Base-by-base conservation (phyloP, 2,113 vertebrate species). In the Phyllopteryx taeniolatus region DNA sequence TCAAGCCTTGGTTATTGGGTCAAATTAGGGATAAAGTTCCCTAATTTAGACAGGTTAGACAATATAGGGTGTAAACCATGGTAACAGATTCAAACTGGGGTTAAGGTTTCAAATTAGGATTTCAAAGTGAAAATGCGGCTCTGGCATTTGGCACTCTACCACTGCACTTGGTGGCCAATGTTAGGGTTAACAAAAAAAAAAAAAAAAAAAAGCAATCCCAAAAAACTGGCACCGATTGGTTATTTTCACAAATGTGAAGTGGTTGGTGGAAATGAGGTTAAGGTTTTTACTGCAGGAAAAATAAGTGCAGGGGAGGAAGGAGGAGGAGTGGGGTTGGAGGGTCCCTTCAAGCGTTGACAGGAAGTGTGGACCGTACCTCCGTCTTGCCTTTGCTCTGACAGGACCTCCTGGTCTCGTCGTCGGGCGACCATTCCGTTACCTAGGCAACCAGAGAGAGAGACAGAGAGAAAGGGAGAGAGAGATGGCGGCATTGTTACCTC, bases 351-450 rank as follows among this genome's bases (percentile, higher is more conserved):
- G 67, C n/a, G 20, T 81, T 75, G 79, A 86, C 78, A 80, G 73
- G 68, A 79, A 81, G 79, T 71, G 70, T 73, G 75, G 77, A 87
- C 87, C 87, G 83, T 95, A 99, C 98, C 96, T 99, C 96, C 5
- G 95, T 95, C 94, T 99, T 99, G 84, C 98, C 98, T 94, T 99
- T 99, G 93, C 97, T 99, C 91, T 98, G 96, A 95, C 98, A 99
- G 86, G 96, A 98, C 90, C 93, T 94, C 91, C 94, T 95, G 47
- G 96, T 99, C 78, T 98, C 96, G 88, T 98, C 96, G 20, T 94
- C 96, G 88, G 97, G 96, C 83, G 94, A 94, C 98, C 98, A 99
- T 86, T 97, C 96, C 39, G 96, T 96, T 75, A 93, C 95, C 98
- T 99, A 88, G 86, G 89, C 92, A 91, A 93, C 86, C 87, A 85